phyloP scores from a whole-genome alignment of 2,113 vertebrate species.

The Pedetes capensis region DNA sequence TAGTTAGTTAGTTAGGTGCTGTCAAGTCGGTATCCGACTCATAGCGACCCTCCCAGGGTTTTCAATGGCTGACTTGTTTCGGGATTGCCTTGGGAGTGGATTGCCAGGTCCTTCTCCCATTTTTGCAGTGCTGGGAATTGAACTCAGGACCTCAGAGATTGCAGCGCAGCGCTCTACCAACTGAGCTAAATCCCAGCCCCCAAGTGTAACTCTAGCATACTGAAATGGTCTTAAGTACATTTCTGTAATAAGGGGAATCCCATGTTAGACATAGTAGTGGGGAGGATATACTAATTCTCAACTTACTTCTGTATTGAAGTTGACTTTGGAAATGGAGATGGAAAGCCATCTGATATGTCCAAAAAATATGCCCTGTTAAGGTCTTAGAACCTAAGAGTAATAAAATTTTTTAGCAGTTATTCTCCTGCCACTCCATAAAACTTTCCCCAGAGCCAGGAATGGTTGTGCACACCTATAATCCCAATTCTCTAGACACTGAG shows the following conservation, averaged over 20 bases:
- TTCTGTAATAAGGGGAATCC: slow-evolving; percentile 33
- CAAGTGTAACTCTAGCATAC: not conserved
- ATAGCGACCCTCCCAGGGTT: too few species aligned
- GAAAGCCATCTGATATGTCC: not conserved
- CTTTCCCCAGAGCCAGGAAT: not conserved
- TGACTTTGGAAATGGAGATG: slow-evolving; percentile 34
- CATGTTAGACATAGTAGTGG: not conserved
- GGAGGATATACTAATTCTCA: not conserved
- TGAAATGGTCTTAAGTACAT: slow-evolving; percentile 4
- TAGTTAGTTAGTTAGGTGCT: too few species aligned
- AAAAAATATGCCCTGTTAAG: slow-evolving; percentile 20
- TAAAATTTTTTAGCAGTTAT: slow-evolving; percentile 26
- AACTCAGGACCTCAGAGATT: too few species aligned
- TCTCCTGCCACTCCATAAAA: slow-evolving; percentile 34
- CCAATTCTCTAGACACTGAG: not conserved
- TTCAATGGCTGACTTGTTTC: too few species aligned
- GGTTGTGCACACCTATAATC: not conserved
- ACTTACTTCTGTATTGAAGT: not conserved
- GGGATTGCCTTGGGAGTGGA: too few species aligned
- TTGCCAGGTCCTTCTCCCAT: too few species aligned
- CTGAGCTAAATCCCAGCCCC: too few species aligned
- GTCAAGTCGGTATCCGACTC: too few species aligned
- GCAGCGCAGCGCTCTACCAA: too few species aligned
- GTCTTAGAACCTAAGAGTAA: not conserved
- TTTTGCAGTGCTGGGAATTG: too few species aligned